Evolutionary conservation across 2,797 vertebrate species (phyloP), one percentile per base, ranked within the genome.

Genomic region (Pogonophryne albipinna): DNA sequence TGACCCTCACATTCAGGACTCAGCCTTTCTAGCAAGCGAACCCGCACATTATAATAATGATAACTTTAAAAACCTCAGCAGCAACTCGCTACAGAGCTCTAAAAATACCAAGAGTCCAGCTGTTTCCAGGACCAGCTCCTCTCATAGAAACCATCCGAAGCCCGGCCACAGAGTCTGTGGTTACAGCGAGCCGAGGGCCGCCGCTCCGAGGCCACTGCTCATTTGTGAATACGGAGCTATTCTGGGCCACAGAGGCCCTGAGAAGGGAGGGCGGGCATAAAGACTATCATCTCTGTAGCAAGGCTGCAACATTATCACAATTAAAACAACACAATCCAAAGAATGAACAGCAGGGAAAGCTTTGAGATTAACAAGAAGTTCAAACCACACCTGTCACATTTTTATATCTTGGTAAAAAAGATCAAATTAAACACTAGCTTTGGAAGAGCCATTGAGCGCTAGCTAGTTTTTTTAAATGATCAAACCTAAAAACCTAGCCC

Each of bases 41-140:
- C 60, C 90, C 57, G 27, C 1, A 14, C 84, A 91, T 92, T 91
- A 93, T 53, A 53, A 79, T 91, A 94, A 92, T 93, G 61, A 92
- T 84, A 91, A 75, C 83, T 65, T 80, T 79, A 12, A 14, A 74
- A 80, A 79, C 66, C 85, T 83, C 88, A 51, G 69, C 55, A 16
- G 76, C 84, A 56, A 17, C 41, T 3, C 46, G 76, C 85, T 86
- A 69, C 80, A 76, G 58, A 80, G 83, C 74, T 86, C 90, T 80
- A 90, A 86, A 93, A 88, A 93, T 93, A 93, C 79, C 0, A 1
- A 2, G 42, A 2, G 70, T 61, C 59, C 87, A 85, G 86, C 89
- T 66, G 87, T 71, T 86, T 92, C 85, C 85, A 87, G 79, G 77
- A 88, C 79, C 80, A 80, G 83, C 79, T 80, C 83, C 60, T 55